phyloP scores from a whole-genome alignment of 2,888 invertebrate genomes.

The Linyphia triangularis region DNA sequence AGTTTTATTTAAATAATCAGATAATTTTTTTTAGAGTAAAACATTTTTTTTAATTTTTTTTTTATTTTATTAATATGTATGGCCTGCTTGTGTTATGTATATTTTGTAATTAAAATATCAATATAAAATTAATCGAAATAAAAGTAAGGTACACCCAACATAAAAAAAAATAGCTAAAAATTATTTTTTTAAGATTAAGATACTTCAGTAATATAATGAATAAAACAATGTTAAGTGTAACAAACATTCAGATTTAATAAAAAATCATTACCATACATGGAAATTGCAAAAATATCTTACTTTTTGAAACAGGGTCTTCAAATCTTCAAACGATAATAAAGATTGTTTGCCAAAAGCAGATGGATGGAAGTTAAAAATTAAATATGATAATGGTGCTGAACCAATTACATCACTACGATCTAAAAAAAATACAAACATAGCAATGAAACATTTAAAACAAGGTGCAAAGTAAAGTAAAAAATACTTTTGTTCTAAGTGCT shows the following conservation, averaged over 20 bases:
- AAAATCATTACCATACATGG: too few species aligned
- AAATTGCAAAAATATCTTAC: too few species aligned
- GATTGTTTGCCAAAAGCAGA: conserved; percentile 85
- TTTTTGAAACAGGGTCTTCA: conserved; percentile 88
- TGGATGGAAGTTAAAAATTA: conserved; percentile 90
- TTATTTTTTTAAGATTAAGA: not conserved
- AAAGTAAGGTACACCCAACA: not conserved
- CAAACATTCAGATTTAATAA: too few species aligned
- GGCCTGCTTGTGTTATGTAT: too few species aligned
- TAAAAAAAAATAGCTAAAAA: not conserved
- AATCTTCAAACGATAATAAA: conserved; percentile 87
- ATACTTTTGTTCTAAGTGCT: too few species aligned
- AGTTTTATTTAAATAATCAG: not conserved
- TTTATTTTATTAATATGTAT: too few species aligned
- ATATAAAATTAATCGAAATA: not conserved
- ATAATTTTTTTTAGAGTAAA: not conserved
- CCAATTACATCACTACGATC: conserved; percentile 83
- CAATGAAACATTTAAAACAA: not conserved
- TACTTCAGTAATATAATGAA: not conserved
- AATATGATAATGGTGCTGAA: conserved; percentile 87
- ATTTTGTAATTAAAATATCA: too few species aligned
- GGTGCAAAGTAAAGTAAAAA: not conserved
- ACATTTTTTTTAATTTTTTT: too few species aligned
- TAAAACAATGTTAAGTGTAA: not conserved
- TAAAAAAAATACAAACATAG: conserved; percentile 75